These are phyloP conservation scores for Bradypodion pumilum DNA, from an alignment of 2,797 vertebrate species.

Conservation along the genomic window DNA sequence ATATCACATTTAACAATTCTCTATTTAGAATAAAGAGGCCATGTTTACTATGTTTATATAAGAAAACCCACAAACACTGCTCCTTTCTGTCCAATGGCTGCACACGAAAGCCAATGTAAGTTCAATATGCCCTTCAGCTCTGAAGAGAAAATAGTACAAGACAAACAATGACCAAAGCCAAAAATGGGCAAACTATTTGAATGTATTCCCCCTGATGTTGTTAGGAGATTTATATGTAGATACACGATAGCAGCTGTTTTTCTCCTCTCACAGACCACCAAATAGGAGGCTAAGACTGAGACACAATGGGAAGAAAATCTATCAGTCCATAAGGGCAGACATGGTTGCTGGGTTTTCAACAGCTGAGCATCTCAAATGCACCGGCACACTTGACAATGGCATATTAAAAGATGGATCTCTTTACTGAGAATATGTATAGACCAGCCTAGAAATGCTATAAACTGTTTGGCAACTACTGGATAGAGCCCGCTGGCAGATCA, in stretches of 20 bases:
- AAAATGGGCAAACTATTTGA: conserved; percentile 85
- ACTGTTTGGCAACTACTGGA: background rate
- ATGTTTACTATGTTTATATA: conserved; percentile 9
- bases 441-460: background rate
- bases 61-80: background rate
- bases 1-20: background rate
- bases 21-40: background rate
- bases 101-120: conserved; percentile 66
- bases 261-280: conserved; percentile 28
- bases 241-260: conserved; percentile 73
- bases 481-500: background rate
- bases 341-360: background rate
- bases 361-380: conserved; percentile 17
- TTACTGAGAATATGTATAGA: conserved; percentile 1
- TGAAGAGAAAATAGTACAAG: conserved; percentile 72
- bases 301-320: conserved; percentile 19
- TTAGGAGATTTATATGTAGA: conserved; percentile 77
- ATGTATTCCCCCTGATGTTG: conserved; percentile 67
- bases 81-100: conserved; percentile 41
- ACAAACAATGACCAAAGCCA: conserved; percentile 72
- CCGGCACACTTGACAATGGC: background rate
- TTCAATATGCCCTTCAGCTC: conserved; percentile 66
- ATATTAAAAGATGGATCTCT: background rate
- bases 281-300: conserved; percentile 43
- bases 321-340: conserved; percentile 54